Percentiles rank a stretch among this genome's conserved stretches.
phyloP scores from a whole-genome alignment of 2,888 invertebrate species.

The Cynaeus angustus region DNA sequence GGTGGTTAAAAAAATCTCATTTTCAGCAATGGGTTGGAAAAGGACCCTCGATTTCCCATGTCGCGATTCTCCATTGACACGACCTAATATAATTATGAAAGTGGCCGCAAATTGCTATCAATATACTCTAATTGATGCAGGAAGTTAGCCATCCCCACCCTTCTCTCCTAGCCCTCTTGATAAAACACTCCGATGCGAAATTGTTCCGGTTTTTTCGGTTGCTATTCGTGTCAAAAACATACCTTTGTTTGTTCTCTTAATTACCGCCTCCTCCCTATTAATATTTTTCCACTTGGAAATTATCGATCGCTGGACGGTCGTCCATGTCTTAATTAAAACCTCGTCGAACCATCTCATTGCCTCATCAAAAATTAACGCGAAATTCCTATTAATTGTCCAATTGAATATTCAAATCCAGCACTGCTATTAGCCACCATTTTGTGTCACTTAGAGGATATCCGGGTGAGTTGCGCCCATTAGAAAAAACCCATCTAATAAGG shows the following conservation, averaged over 20 bases:
- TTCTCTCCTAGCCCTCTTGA: constrained; percentile 22
- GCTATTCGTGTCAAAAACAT: constrained; percentile 31
- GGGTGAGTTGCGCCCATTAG: not conserved
- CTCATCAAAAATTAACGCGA: constrained; percentile 12
- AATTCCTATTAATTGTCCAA: constrained; percentile 18
- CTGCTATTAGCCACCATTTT: constrained; percentile 10
- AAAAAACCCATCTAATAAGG: constrained; percentile 6
- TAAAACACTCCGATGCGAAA: constrained; percentile 31
- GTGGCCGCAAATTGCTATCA: constrained; percentile 65
- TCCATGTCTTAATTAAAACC: constrained; percentile 17
- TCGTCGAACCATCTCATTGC: constrained; percentile 6
- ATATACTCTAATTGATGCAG: constrained; percentile 64
- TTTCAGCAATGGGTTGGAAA: constrained; percentile 4
- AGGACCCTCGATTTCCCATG: constrained; percentile 15
- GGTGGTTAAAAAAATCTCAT: constrained; percentile 17
- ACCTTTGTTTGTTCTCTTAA: constrained; percentile 34
- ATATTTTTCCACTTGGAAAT: constrained; percentile 6
- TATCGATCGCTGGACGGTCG: not conserved
- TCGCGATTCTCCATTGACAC: constrained; percentile 41
- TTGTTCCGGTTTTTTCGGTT: constrained; percentile 39
- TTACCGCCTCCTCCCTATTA: constrained; percentile 3
- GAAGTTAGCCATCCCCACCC: constrained; percentile 57
- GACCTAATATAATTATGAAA: constrained; percentile 61
- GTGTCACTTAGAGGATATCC: constrained; percentile 3
- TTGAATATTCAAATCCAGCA: not conserved